These are phyloP conservation scores for Xiphophorus birchmanni DNA, from an alignment of 2,797 vertebrate species.

Conservation along the genomic window DNA sequence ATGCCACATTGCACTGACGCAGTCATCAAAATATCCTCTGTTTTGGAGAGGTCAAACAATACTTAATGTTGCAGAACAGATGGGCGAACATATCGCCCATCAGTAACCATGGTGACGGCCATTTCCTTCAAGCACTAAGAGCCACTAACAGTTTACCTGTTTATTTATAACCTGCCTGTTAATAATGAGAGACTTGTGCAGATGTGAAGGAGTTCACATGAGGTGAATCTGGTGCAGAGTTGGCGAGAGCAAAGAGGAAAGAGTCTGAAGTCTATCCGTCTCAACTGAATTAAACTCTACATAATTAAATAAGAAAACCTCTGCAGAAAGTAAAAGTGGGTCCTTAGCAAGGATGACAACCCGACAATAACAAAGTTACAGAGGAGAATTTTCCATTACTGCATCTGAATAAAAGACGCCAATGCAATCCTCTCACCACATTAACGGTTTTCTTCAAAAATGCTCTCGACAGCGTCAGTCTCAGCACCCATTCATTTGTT, in stretches of 20 bases:
- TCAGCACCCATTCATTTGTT: conserved; percentile 31
- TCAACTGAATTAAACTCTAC: conserved; percentile 13
- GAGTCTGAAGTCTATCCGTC: conserved; percentile 13
- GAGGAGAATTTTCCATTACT: conserved; percentile 33
- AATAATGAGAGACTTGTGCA: conserved; percentile 34
- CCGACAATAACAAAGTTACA: conserved; percentile 6
- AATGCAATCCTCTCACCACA: conserved; percentile 4
- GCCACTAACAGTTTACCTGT: conserved; percentile 43
- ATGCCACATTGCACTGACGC: neutral
- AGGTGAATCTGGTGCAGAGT: conserved; percentile 28
- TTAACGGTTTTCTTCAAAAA: conserved; percentile 22
- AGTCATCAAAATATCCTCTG: neutral
- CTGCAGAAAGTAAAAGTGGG: conserved; percentile 25
- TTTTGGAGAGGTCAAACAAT: conserved; percentile 1
- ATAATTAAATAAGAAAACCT: conserved; percentile 31
- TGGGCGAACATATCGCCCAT: conserved; percentile 15
- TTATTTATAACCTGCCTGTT: conserved; percentile 45
- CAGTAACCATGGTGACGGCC: conserved; percentile 51
- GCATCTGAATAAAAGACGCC: conserved; percentile 23
- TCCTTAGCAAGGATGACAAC: conserved; percentile 29
- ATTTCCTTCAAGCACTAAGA: conserved; percentile 25
- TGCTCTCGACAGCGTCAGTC: conserved; percentile 21
- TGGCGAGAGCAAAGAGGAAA: conserved; percentile 11
- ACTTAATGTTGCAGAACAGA: conserved; percentile 10
- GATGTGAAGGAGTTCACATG: conserved; percentile 19